Evolutionary conservation across 2,113 vertebrate species (phyloP).

Genomic region (Dicerorhinus sumatrensis): DNA sequence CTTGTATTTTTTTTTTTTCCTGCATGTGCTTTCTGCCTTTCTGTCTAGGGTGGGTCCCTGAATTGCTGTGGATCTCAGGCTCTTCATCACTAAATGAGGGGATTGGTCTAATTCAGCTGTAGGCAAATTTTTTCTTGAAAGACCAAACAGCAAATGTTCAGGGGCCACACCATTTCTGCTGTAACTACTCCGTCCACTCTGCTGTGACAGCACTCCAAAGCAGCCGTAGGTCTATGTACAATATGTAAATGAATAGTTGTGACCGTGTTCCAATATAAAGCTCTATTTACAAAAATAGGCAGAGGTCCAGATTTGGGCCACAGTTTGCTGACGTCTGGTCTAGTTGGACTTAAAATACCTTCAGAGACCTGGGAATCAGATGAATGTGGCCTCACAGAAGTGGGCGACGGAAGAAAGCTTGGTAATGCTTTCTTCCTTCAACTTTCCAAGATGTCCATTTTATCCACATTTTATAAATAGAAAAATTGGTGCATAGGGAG

Average conservation of each 20-base stretch:
- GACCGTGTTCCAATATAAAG: not conserved
- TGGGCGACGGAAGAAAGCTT: fast-evolving
- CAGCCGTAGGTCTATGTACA: not conserved
- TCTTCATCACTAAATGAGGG: not conserved
- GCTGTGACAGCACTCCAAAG: fast-evolving
- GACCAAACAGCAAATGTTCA: not conserved
- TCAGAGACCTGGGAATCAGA: not conserved
- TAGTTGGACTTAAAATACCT: not conserved
- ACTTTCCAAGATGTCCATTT: not conserved
- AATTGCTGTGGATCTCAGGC: fast-evolving
- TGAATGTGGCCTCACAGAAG: too few species aligned
- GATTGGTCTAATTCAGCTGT: not conserved
- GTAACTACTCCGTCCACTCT: not conserved
- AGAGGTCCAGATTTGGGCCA: too few species aligned
- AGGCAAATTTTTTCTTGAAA: not conserved
- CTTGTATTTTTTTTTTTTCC: not conserved
- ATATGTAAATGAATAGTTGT: fast-evolving
- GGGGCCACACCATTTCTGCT: fast-evolving
- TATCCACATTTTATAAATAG: not conserved
- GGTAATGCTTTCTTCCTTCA: not conserved
- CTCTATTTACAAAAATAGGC: not conserved
- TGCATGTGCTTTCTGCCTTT: too few species aligned
- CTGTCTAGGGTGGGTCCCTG: too few species aligned
- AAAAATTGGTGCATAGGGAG: not conserved
- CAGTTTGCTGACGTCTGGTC: not conserved